Percentiles rank a stretch among this genome's conserved stretches.
Evolutionary conservation across 2,113 vertebrate genomes (phyloP).

Genomic region (Zosterops hypoxanthus): DNA sequence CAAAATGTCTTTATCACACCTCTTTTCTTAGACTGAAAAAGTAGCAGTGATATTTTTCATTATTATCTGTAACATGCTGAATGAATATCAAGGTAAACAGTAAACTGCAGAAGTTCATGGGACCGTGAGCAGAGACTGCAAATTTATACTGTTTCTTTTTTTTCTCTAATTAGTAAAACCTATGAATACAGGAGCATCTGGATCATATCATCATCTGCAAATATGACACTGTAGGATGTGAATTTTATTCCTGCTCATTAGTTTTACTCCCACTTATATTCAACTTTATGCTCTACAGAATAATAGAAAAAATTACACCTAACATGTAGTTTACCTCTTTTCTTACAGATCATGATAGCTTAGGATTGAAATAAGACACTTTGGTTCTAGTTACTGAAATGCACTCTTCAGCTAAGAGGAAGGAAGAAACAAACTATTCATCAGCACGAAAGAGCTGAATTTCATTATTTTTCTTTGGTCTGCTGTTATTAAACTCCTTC

Average conservation of each 20-base stretch:
- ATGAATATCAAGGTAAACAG: background rate
- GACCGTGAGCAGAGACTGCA: background rate
- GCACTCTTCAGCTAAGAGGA: background rate
- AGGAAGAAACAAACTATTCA: background rate
- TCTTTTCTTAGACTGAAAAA: background rate
- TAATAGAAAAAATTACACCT: slow-evolving; percentile 16
- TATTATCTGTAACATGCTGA: background rate
- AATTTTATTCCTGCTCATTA: slow-evolving; percentile 10
- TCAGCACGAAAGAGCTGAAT: background rate
- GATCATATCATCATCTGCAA: background rate
- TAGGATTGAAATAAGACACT: background rate
- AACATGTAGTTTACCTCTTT: background rate
- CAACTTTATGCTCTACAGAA: background rate
- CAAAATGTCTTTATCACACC: background rate
- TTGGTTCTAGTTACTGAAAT: background rate
- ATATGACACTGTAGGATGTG: background rate
- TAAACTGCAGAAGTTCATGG: background rate
- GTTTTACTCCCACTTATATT: background rate
- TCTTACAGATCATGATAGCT: background rate
- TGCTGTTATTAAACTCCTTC: background rate
- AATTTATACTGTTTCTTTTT: background rate
- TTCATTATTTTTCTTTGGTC: background rate
- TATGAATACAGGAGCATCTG: background rate
- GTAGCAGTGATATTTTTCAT: background rate
- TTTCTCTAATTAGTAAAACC: background rate